phyloP scores from a whole-genome alignment of 2,888 invertebrate species.

The Sericinus montela region DNA sequence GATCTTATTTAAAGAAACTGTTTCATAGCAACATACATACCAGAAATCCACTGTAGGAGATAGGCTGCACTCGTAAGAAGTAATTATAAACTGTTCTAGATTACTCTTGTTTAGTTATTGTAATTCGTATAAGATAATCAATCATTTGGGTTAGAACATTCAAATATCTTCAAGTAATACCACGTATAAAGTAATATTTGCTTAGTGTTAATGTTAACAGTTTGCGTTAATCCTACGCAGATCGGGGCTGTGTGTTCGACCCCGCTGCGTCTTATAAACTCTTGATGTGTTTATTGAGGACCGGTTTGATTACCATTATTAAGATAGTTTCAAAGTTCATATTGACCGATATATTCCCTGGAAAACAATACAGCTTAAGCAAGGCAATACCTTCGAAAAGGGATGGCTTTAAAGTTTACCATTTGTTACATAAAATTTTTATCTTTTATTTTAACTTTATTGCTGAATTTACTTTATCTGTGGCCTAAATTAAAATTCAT shows the following conservation, averaged over 20 bases:
- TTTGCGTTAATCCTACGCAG: constrained; percentile 12
- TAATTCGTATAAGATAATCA: background rate
- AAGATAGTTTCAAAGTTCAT: constrained; percentile 24
- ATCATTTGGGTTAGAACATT: background rate
- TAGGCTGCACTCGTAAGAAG: too few relatives aligned
- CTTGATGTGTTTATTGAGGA: constrained; percentile 64
- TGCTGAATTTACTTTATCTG: too few relatives aligned
- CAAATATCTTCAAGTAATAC: constrained; percentile 7
- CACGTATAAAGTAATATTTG: constrained; percentile 13
- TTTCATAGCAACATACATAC: too few relatives aligned
- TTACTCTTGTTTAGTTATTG: too few relatives aligned
- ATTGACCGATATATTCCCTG: constrained; percentile 5
- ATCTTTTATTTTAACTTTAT: too few relatives aligned
- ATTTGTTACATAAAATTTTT: too few relatives aligned
- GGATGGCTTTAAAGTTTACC: too few relatives aligned
- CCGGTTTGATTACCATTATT: constrained; percentile 32
- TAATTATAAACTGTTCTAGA: too few relatives aligned
- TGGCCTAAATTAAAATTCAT: too few relatives aligned
- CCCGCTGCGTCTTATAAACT: constrained; percentile 30
- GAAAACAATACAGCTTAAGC: constrained; percentile 9
- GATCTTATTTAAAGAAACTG: too few relatives aligned
- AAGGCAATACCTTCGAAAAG: too few relatives aligned
- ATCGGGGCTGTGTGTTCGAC: background rate
- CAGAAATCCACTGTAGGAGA: too few relatives aligned
- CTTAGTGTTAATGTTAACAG: constrained; percentile 12